Evolutionary conservation across 2,113 vertebrate genomes (phyloP), one percentile per base, ranked within the genome.

Genomic region (Misgurnus anguillicaudatus): DNA sequence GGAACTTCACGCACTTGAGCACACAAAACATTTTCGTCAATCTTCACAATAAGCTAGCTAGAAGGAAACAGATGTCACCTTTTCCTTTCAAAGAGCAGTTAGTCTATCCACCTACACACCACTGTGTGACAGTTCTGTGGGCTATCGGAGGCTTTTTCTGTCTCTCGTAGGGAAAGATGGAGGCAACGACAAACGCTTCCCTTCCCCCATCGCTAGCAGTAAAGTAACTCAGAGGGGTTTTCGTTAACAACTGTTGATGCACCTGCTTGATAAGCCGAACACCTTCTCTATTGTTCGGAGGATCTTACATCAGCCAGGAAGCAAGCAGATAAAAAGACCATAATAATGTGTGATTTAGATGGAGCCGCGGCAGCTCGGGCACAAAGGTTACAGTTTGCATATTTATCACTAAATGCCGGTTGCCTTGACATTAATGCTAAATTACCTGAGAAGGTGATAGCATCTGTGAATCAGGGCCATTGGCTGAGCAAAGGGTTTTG

Each of bases 211-310:
- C 9, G 10, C 47, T 57, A 47, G 17, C 5, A 51, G 24, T 75
- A 62, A 19, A 41, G 62, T 71, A 78, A 62, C 3, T 39, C 41
- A 7, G 38, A n/a, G 68, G 62, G 79, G 68, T 69, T 70, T 78
- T 65, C 79, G 75, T 81, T 81, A 81, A 48, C 82, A 77, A 84
- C 82, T 77, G 80, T 65, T 72, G 73, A 64, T 66, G 75, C 78
- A 84, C 78, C 79, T 81, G 83, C 75, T 75, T 38, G 53, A 78
- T 60, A 78, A 69, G 41, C 16, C 55, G 48, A 66, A 77, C 63
- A 77, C 68, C 39, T 71, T 65, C 78, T 55, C 62, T 64, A 80
- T 80, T 66, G 70, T 78, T 79, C 48, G 16, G 63, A 38, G 47
- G 41, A 38, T 36, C 39, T 76, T 80, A 47, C 73, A 72, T 73